Percentiles rank a stretch among this genome's conserved stretches.
phyloP scores from a whole-genome alignment of 2,888 invertebrate genomes.

The Palloptera scutellata region DNA sequence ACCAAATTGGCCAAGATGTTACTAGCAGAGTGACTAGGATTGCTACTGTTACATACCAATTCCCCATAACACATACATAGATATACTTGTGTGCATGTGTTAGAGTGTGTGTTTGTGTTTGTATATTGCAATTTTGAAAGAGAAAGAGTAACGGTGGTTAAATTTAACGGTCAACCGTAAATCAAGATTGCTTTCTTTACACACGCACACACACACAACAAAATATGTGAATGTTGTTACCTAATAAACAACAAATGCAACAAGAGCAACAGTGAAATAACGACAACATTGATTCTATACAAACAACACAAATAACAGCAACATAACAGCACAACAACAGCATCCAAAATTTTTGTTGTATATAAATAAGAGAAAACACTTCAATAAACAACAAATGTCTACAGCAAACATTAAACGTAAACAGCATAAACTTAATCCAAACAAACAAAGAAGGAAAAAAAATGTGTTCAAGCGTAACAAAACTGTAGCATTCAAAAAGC shows the following conservation, averaged over 20 bases:
- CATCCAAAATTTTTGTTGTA: slow-evolving; percentile 22
- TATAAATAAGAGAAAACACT: slow-evolving; percentile 12
- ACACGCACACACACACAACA: not conserved
- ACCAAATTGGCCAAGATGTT: slow-evolving; percentile 5
- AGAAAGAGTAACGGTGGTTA: slow-evolving; percentile 35
- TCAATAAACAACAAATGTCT: slow-evolving; percentile 11
- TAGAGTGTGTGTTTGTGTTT: not conserved
- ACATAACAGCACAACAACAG: not conserved
- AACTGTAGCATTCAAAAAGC: too few relatives aligned
- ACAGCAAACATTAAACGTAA: slow-evolving; percentile 13
- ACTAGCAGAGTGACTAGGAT: not conserved
- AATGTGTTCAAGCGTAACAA: slow-evolving; percentile 11
- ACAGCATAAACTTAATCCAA: not conserved
- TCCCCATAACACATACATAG: not conserved
- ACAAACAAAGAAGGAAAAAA: slow-evolving; percentile 3
- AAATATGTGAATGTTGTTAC: slow-evolving; percentile 30
- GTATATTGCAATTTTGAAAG: slow-evolving; percentile 12
- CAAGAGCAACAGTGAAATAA: slow-evolving; percentile 4
- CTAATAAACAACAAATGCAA: slow-evolving; percentile 31
- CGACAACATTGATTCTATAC: not conserved
- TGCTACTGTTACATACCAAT: not conserved
- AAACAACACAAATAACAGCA: slow-evolving; percentile 12
- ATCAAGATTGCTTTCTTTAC: slow-evolving; percentile 36
- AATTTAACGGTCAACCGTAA: slow-evolving; percentile 39
- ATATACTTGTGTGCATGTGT: slow-evolving; percentile 1